Evolutionary conservation across 2,113 vertebrate species (phyloP), one percentile per base, ranked within the genome.

Genomic region (Daubentonia madagascariensis): DNA sequence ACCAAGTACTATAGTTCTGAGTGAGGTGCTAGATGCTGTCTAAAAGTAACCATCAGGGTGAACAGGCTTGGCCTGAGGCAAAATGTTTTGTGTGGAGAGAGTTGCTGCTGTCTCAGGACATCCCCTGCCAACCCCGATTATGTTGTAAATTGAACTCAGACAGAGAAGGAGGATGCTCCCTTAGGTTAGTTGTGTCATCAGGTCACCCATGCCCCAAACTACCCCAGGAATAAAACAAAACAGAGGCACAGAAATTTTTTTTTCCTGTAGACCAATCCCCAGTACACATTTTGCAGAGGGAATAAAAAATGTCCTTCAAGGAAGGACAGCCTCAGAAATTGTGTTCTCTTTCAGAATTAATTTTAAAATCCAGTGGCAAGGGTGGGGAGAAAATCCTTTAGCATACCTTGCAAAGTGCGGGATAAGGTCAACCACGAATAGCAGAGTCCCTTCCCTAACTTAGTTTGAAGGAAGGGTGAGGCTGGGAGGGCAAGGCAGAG

Each of bases 221-320:
- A 59, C 63, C 65, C 70, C 45, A 57, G 68, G 50, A 72, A 68
- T 79, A 83, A 92, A 91, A 80, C 23, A 91, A 93, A 96, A 59
- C 48, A 80, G 35, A 90, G 63, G 40, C 75, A 61, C 50, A 54
- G 48, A 67, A 45, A 73, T 35, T 23, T 52, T 40, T 40, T 54
- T 70, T 72, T 94, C 30, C 80, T 45, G 3, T 61, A 89, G 85
- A 52, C 63, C 67, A 59, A 40, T 48, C 57, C 40, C 78, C 93
- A 25, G 79, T 7, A 23, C 32, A 93, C 88, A 73, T 73, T 95
- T 95, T 92, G 89, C 95, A 95, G 97, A 98, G 97, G 98, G 97
- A 98, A 98, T 98, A 98, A 98, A 98, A 98, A 98, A 97, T 98
- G 98, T 98, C 99, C 98, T 98, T 98, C 98, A 98, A 98, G 98